These are phyloP conservation scores for Leucophenga varia DNA, from an alignment of 1,140 invertebrate species.

Conservation along the genomic window DNA sequence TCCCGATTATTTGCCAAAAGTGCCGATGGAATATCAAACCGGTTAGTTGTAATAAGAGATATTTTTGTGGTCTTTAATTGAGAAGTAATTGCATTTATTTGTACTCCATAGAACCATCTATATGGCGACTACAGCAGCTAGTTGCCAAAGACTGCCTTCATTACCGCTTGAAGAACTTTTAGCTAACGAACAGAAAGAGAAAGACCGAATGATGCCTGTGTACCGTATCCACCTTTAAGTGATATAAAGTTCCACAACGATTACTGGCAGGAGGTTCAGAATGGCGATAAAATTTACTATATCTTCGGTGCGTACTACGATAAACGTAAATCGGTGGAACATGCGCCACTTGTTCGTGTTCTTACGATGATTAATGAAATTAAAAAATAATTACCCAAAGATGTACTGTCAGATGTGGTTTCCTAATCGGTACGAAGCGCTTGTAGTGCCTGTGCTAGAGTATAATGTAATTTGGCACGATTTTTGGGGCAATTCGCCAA, in stretches of 20 bases:
- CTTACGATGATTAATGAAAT: conserved; percentile 85
- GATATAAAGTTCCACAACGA: conserved; percentile 39
- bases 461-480: conserved; percentile 90
- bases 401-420: conserved; percentile 83
- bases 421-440: conserved; percentile 70
- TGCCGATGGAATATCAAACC: no score
- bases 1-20: no score
- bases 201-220: conserved; percentile 12
- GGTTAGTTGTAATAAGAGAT: no score
- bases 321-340: conserved; percentile 67
- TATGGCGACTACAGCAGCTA: conserved; percentile 22
- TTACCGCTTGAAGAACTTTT: conserved; percentile 32
- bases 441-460: conserved; percentile 73
- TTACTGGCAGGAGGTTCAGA: conserved; percentile 75
- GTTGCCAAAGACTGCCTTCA: conserved; percentile 27
- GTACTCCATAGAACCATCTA: no score
- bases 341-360: conserved; percentile 75
- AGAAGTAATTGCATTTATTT: no score
- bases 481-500: conserved; percentile 87
- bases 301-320: conserved; percentile 87
- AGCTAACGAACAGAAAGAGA: neutral
- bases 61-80: no score
- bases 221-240: conserved; percentile 11
- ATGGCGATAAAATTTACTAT: conserved; percentile 78
- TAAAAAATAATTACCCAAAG: conserved; percentile 65